Percentiles rank a stretch among this genome's conserved stretches.
Evolutionary conservation across 2,113 vertebrate species (phyloP).

Genomic region (Hyperoodon ampullatus): DNA sequence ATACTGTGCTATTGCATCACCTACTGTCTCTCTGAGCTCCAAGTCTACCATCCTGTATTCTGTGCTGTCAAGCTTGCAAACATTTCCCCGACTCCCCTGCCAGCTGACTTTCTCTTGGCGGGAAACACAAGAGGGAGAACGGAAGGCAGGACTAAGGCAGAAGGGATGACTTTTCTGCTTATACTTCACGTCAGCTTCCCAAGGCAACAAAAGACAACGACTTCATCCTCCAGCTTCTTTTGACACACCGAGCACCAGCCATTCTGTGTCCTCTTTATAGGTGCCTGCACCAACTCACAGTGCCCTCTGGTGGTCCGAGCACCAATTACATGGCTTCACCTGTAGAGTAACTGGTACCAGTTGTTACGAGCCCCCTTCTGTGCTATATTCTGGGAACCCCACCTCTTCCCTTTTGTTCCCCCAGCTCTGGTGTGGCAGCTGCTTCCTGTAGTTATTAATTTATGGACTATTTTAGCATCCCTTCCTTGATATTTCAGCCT

Average conservation of each 20-base stretch:
- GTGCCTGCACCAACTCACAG: neutral
- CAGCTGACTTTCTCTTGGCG: neutral
- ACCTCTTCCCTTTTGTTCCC: neutral
- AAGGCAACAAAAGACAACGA: neutral
- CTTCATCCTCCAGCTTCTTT: neutral
- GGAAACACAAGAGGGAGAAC: neutral
- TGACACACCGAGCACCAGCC: neutral
- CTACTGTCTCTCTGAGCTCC: neutral
- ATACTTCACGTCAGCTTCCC: neutral
- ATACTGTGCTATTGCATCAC: neutral
- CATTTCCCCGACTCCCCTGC: neutral
- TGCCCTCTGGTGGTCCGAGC: neutral
- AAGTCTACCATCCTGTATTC: neutral
- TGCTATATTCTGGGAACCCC: neutral
- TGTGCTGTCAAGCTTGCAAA: neutral
- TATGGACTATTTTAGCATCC: neutral
- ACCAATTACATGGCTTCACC: neutral
- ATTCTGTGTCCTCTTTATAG: neutral
- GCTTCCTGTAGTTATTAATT: neutral
- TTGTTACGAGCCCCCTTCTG: rapidly evolving
- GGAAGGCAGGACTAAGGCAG: neutral
- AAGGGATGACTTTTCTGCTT: neutral
- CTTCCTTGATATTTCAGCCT: neutral
- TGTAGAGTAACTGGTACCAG: too few species aligned
- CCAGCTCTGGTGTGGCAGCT: neutral